Evolutionary conservation across 2,888 invertebrate genomes (phyloP), one percentile per base, ranked within the genome.

Genomic region (Euplagia quadripunctaria): DNA sequence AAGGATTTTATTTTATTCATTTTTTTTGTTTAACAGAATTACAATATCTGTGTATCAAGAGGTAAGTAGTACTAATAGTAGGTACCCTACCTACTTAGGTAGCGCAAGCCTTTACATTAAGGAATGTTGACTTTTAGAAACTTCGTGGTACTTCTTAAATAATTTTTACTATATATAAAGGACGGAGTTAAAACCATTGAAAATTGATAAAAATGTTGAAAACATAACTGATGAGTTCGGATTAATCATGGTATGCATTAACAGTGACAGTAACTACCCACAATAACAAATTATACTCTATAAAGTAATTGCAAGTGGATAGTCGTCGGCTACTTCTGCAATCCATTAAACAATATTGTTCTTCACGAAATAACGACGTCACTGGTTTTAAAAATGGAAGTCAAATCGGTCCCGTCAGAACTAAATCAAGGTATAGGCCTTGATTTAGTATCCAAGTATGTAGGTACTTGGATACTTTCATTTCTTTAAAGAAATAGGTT

Each of bases 1-100:
- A 85, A 92, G 92, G 92, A 88, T 88, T 90, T 89, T 88, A 71
- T 51, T 11, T 64, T 64, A 16, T 9, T 64, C 16, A 4, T 11
- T 16, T 17, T 64, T 64, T 41, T 41, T 64, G 64, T 64, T 17
- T 16, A 64, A 17, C 20, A 20, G 31, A 61, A 61, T 61, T 11
- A 31, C 6, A 61, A 61, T 61, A 14, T n/a, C 20, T 61, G 9
- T 58, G 58, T 61, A n/a, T n/a, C n/a, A n/a, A n/a, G n/a, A n/a
- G n/a, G n/a, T n/a, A n/a, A n/a, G n/a, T n/a, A n/a, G n/a, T n/a
- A n/a, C 58, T 20, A 61, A 61, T 61, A 61, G 12, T 0, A n/a
- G n/a, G 9, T n/a, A 9, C 31, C 31, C 31, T 11, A 20, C 20
- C 20, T 58, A n/a, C 20, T 61, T 61, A 31, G 14, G 5, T 31